Evolutionary conservation across 2,113 vertebrate species (phyloP), one percentile per base, ranked within the genome.

Genomic region (Capreolus pygargus): DNA sequence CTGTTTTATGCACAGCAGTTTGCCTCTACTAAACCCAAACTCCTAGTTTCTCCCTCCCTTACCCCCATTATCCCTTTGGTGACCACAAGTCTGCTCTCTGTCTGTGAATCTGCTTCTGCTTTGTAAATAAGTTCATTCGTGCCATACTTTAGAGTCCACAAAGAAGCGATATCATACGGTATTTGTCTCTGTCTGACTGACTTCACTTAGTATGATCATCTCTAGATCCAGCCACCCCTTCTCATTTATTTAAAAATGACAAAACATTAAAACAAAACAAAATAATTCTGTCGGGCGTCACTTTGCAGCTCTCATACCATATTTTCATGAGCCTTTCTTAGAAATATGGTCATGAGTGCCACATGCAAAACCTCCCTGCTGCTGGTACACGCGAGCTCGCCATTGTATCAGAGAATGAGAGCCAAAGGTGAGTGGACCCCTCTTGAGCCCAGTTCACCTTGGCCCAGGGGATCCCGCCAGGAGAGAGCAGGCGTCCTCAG

Each of bases 241-340:
- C 50, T 55, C 28, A 2, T 57, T 76, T 90, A 60, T 70, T 88
- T 78, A 60, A 95, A 54, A 76, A 70, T 36, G 15, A 78, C n/a
- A 90, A 58, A 78, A 52, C 14, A 52, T 76, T 15, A 82, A 91
- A 70, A 74, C 8, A 82, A 86, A 81, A 30, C 43, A 61, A 74
- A 94, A 43, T 55, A 13, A 45, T 86, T 89, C 45, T 83, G 12
- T 27, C 3, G 0, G 19, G 15, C 36, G 16, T 15, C 25, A 39
- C 50, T 64, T 64, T 4, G 7, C 47, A 6, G 10, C 33, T 52
- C 15, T 67, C 47, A 27, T 39, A 36, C 47, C 54, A 23, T 50
- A 19, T 52, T 85, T n/a, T 87, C 64, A 28, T 5, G 82, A 97
- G 60, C 67, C 90, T 45, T 91, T 70, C 82, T 92, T 74, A 57